Evolutionary conservation across 2,888 invertebrate genomes (phyloP).

Genomic region (Tachina lurida): DNA sequence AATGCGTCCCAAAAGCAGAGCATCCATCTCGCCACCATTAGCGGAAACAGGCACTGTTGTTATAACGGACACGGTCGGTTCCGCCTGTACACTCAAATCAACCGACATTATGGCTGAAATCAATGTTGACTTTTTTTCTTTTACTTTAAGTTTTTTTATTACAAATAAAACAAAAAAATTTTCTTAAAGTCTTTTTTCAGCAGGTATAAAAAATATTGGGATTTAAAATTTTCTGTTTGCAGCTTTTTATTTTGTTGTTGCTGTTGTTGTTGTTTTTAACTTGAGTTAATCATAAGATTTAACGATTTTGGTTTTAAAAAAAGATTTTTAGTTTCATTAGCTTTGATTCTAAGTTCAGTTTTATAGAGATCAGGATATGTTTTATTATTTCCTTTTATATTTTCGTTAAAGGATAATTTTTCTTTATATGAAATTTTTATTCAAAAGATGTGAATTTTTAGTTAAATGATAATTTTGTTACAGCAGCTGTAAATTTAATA

Average conservation of each 20-base stretch:
- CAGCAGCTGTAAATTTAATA: not conserved
- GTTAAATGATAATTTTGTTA: not conserved
- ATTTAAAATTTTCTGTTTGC: slow-evolving; percentile 24
- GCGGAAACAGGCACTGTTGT: slow-evolving; percentile 81
- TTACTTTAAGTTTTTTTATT: slow-evolving; percentile 1
- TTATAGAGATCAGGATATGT: slow-evolving; percentile 60
- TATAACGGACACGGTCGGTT: slow-evolving; percentile 81
- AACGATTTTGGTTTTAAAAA: slow-evolving; percentile 32
- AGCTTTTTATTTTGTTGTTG: too few relatives aligned
- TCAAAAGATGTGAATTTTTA: not conserved
- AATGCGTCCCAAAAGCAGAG: slow-evolving; percentile 89
- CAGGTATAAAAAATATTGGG: slow-evolving; percentile 66
- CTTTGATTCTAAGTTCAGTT: slow-evolving; percentile 26
- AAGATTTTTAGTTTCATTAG: not conserved
- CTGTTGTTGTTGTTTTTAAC: slow-evolving; percentile 37
- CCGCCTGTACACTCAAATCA: slow-evolving; percentile 80
- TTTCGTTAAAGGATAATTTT: slow-evolving; percentile 36
- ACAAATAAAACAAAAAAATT: not conserved
- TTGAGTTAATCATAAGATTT: slow-evolving; percentile 66
- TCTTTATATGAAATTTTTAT: not conserved
- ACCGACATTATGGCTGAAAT: slow-evolving; percentile 78
- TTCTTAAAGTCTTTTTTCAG: not conserved
- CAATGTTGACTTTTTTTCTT: slow-evolving; percentile 33
- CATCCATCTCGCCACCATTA: slow-evolving; percentile 90
- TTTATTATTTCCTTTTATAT: slow-evolving; percentile 52